These are phyloP conservation scores for Momotus momota DNA, from an alignment of 2,797 vertebrate species.

Conservation along the genomic window DNA sequence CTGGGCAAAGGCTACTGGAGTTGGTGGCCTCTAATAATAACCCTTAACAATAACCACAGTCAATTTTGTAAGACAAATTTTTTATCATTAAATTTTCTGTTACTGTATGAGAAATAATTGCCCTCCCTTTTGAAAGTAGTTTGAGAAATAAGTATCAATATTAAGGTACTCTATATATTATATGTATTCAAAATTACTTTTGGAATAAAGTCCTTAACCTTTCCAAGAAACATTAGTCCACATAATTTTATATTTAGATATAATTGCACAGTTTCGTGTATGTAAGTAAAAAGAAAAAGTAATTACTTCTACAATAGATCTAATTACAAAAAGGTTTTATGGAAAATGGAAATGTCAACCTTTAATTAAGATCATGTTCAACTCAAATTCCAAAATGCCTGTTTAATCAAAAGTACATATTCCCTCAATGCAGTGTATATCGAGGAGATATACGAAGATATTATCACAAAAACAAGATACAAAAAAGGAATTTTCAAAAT, in stretches of 20 bases:
- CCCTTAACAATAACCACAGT: background rate
- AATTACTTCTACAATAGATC: constrained; percentile 48
- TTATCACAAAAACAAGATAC: background rate
- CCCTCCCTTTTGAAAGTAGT: background rate
- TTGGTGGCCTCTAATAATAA: background rate
- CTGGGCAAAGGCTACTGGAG: background rate
- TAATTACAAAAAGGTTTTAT: constrained; percentile 31
- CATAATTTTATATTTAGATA: constrained; percentile 36
- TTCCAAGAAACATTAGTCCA: constrained; percentile 34
- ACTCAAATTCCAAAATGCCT: constrained; percentile 3
- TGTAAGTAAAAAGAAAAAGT: constrained; percentile 2
- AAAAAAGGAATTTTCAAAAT: background rate
- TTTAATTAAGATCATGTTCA: constrained; percentile 45
- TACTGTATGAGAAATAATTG: background rate
- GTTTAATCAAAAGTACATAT: constrained; percentile 34
- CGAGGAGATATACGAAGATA: background rate
- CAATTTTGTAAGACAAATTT: background rate
- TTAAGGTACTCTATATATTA: background rate
- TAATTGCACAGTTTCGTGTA: constrained; percentile 3
- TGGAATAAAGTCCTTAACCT: background rate
- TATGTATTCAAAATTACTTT: background rate
- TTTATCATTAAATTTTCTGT: background rate
- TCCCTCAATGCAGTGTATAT: background rate
- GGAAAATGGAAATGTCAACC: constrained; percentile 57
- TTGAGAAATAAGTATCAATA: background rate